A percentile compares a stretch with the other conserved stretches of the same genome.
These are phyloP conservation scores for Maccullochella peelii DNA, from an alignment of 2,113 vertebrate species.

Conservation along the genomic window DNA sequence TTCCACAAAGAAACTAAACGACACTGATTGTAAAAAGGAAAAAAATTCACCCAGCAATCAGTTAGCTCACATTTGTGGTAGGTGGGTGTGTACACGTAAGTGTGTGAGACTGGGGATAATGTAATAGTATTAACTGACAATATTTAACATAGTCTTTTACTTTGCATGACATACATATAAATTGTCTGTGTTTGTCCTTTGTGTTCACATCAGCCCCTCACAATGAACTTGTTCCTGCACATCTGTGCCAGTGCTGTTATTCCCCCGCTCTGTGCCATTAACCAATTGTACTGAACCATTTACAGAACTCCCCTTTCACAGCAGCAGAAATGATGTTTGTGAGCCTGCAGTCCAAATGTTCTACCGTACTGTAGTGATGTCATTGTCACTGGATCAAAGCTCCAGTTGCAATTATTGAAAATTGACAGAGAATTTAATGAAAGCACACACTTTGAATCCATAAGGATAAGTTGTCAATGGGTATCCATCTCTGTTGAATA, in stretches of 20 bases:
- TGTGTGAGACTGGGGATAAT: neutral
- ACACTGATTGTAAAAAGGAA: constrained; percentile 4
- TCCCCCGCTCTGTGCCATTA: constrained; percentile 27
- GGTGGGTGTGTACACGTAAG: neutral
- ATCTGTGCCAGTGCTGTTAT: constrained; percentile 22
- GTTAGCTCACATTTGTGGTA: neutral
- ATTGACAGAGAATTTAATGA: constrained; percentile 8
- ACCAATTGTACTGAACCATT: constrained; percentile 21
- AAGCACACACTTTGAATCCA: constrained; percentile 1
- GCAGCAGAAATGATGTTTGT: constrained; percentile 16
- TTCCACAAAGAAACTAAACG: neutral
- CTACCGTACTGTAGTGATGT: constrained; percentile 17
- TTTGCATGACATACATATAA: constrained; percentile 22
- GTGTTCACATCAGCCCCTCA: constrained; percentile 27
- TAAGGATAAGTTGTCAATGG: neutral
- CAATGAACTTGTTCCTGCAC: constrained; percentile 29
- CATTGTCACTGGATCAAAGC: constrained; percentile 39
- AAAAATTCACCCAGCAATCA: neutral
- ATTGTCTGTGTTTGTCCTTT: constrained; percentile 10
- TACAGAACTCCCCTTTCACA: neutral
- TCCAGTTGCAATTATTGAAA: constrained; percentile 22
- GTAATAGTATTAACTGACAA: neutral
- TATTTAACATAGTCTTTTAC: neutral
- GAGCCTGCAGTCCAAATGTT: constrained; percentile 31
- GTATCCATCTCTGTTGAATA: constrained; percentile 27